These are phyloP conservation scores for Embiotoca jacksoni DNA, from an alignment of 2,113 vertebrate genomes.

Conservation along the genomic window DNA sequence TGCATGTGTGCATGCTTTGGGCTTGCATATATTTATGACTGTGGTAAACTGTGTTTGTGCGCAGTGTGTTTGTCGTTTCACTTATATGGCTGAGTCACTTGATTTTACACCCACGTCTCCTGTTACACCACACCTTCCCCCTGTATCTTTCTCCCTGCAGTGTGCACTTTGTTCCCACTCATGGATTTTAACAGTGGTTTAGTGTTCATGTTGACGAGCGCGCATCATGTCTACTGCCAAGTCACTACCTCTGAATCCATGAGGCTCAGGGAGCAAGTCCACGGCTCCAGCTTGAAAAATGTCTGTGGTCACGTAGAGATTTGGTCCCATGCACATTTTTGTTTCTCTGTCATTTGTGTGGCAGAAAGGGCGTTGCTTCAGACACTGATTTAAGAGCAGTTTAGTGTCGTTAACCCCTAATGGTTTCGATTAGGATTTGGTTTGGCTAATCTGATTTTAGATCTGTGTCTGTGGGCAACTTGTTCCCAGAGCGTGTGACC, in stretches of 20 bases:
- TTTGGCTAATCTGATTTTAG: constrained; percentile 81
- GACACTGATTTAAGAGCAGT: constrained; percentile 80
- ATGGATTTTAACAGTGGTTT: constrained; percentile 63
- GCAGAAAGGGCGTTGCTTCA: constrained; percentile 72
- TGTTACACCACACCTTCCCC: constrained; percentile 49
- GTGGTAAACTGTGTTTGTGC: constrained; percentile 53
- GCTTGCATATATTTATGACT: constrained; percentile 47
- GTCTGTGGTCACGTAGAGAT: constrained; percentile 60
- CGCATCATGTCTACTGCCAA: constrained; percentile 24
- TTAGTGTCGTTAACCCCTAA: constrained; percentile 75
- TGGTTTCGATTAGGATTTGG: constrained; percentile 67
- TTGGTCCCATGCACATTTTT: constrained; percentile 71
- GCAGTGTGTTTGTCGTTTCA: constrained; percentile 41
- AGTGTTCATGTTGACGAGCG: constrained; percentile 11
- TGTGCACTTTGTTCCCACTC: constrained; percentile 70
- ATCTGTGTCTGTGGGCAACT: constrained; percentile 77
- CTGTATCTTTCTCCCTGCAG: constrained; percentile 58
- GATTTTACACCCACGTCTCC: constrained; percentile 44
- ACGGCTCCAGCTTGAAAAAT: constrained; percentile 48
- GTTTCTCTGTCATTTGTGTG: constrained; percentile 74
- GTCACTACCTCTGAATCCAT: constrained; percentile 56
- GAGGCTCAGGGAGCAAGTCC: constrained; percentile 51
- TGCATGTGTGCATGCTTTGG: constrained; percentile 35
- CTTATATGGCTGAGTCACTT: constrained; percentile 54
- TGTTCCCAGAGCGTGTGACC: constrained; percentile 76